A percentile compares a stretch with the other conserved stretches of the same genome.
These are phyloP conservation scores for Calypte anna DNA, from an alignment of 2,113 vertebrate genomes.

Conservation along the genomic window DNA sequence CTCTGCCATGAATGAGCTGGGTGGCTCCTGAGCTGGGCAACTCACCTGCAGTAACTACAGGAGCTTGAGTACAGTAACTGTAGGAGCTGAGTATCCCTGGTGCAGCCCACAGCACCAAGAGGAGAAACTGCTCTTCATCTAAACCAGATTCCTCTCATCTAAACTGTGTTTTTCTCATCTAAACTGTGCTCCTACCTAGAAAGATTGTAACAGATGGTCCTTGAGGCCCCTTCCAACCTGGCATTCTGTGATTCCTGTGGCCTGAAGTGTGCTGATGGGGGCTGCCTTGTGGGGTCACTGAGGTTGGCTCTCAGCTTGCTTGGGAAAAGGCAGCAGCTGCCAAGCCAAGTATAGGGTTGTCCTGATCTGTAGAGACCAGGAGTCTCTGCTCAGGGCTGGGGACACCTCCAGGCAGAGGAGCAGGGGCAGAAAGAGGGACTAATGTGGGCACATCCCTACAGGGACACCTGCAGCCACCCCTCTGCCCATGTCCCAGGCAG, in stretches of 20 bases:
- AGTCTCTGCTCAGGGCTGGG: not conserved
- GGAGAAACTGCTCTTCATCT: not conserved
- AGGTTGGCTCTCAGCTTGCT: not conserved
- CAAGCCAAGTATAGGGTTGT: not conserved
- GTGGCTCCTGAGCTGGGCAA: not conserved
- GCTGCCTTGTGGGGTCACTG: rapidly evolving
- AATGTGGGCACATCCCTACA: rapidly evolving
- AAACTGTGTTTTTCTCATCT: no score
- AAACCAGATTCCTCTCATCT: no score
- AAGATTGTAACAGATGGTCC: no score
- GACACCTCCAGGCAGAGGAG: not conserved
- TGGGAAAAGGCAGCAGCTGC: not conserved
- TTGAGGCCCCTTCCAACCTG: no score
- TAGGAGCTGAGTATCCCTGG: not conserved
- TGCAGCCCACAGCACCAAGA: not conserved
- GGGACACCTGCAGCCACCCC: rapidly evolving
- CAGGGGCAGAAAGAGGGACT: not conserved
- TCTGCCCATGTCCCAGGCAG: not conserved
- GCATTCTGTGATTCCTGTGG: not conserved
- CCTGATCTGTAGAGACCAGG: not conserved
- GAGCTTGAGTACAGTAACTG: not conserved
- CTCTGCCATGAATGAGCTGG: not conserved
- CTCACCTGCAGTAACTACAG: not conserved
- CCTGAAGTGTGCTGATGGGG: rapidly evolving
- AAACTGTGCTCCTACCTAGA: no score